Conservation (phyloP, 2,888 invertebrate genomes). For the Clostera curtula region DNA sequence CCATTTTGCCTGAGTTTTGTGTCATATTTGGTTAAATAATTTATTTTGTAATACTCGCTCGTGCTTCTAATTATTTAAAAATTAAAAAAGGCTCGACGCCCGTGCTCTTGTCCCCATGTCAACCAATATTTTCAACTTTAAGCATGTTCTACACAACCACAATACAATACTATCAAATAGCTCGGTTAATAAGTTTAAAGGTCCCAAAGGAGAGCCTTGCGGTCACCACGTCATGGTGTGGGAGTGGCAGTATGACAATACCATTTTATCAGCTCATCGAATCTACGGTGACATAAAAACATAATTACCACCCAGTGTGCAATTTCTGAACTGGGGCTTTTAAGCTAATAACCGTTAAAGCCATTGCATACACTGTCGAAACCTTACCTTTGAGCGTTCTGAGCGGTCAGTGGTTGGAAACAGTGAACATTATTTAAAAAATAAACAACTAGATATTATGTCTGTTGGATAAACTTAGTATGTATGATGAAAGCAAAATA, state of each 20-base stretch:
- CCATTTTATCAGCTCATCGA: constrained; percentile 24
- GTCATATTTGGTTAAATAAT: too few relatives aligned
- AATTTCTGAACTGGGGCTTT: constrained; percentile 28
- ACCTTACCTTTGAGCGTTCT: constrained; percentile 6
- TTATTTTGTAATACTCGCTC: too few relatives aligned
- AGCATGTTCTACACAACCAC: too few relatives aligned
- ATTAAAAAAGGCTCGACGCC: background rate
- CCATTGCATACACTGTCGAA: constrained; percentile 16
- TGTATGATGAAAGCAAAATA: too few relatives aligned
- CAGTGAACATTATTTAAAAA: too few relatives aligned
- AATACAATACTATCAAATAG: constrained; percentile 11
- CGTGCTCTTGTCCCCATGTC: too few relatives aligned
- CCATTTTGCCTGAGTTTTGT: too few relatives aligned
- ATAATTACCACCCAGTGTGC: constrained; percentile 29
- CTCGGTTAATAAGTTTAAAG: constrained; percentile 19
- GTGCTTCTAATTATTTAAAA: background rate
- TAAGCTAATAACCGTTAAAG: constrained; percentile 30
- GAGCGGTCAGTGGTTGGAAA: too few relatives aligned
- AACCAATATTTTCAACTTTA: too few relatives aligned
- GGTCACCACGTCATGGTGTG: constrained; percentile 22
- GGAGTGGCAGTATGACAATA: constrained; percentile 27
- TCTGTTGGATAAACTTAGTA: too few relatives aligned
- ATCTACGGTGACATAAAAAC: constrained; percentile 32
- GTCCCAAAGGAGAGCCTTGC: constrained; percentile 27
- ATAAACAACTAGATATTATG: too few relatives aligned